phyloP scores from a whole-genome alignment of 2,797 vertebrate species.

The Sebastes taczanowskii region DNA sequence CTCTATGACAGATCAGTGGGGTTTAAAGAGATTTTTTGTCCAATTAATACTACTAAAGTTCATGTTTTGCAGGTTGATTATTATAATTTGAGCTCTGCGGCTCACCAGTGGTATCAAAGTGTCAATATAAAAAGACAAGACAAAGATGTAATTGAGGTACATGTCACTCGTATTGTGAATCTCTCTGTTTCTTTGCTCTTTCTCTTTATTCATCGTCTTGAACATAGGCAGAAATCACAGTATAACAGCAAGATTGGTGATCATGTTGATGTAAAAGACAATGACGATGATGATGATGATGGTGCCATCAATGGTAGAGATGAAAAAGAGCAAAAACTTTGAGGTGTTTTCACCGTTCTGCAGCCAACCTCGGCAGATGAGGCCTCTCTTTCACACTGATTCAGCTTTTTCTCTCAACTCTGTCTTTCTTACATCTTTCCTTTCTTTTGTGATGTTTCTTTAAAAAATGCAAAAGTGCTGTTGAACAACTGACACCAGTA shows the following conservation, averaged over 20 bases:
- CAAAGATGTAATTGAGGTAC: constrained; percentile 39
- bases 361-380: constrained; percentile 43
- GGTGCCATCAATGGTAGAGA: constrained; percentile 48
- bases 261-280: constrained; percentile 65
- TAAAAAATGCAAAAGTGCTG: constrained; percentile 64
- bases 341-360: constrained; percentile 49
- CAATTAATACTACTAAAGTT: neutral
- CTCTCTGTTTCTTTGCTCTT: constrained; percentile 66
- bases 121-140: constrained; percentile 26
- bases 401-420: constrained; percentile 62
- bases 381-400: constrained; percentile 50
- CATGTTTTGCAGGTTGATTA: neutral
- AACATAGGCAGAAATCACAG: constrained; percentile 77
- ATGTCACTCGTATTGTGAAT: constrained; percentile 50
- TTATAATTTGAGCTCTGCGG: neutral
- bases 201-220: constrained; percentile 82
- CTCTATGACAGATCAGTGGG: neutral
- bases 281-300: constrained; percentile 38
- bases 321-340: constrained; percentile 61
- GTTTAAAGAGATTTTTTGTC: neutral
- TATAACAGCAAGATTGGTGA: constrained; percentile 68
- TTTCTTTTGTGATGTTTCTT: constrained; percentile 62
- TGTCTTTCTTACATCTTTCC: constrained; percentile 71
- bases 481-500: constrained; percentile 69
- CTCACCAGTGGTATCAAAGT: neutral